Evolutionary conservation across 1,140 invertebrate species (phyloP).

Genomic region (Drepana arcuata): DNA sequence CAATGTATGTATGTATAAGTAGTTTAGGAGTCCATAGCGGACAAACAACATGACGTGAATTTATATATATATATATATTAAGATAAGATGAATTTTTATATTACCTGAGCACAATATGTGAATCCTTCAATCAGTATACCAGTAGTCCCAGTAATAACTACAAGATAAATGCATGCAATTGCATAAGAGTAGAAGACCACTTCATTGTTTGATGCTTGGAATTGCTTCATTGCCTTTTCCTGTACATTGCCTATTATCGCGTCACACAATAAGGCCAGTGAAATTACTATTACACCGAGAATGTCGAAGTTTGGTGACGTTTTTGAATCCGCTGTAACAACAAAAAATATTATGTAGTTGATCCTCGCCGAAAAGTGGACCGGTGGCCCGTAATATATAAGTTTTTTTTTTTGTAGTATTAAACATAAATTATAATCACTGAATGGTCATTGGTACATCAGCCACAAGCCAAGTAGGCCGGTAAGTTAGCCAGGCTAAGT

Average conservation of each 20-base stretch:
- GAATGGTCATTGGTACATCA: too few species aligned
- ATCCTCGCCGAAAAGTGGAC: too few species aligned
- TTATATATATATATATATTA: too few species aligned
- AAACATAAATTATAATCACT: too few species aligned
- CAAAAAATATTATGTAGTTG: too few species aligned
- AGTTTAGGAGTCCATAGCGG: too few species aligned
- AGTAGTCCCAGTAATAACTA: slow-evolving; percentile 80
- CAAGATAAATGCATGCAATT: slow-evolving; percentile 89
- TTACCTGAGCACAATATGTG: slow-evolving; percentile 85
- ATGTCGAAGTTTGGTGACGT: slow-evolving; percentile 91
- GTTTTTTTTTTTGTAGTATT: too few species aligned
- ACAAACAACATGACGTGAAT: too few species aligned
- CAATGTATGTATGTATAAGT: too few species aligned
- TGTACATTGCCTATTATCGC: slow-evolving; percentile 96
- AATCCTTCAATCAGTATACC: slow-evolving; percentile 85
- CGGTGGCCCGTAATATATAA: too few species aligned
- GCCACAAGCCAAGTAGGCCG: too few species aligned
- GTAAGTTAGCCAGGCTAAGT: too few species aligned
- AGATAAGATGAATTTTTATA: slow-evolving; percentile 14
- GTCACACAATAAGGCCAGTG: slow-evolving; percentile 89
- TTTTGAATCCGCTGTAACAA: slow-evolving; percentile 89
- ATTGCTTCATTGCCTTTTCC: slow-evolving; percentile 92
- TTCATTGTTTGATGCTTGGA: slow-evolving; percentile 89
- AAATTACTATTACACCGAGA: slow-evolving; percentile 89
- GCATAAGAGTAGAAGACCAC: slow-evolving; percentile 95